Conservation (phyloP, 2,888 invertebrate species). For the Parnassius smintheus region DNA sequence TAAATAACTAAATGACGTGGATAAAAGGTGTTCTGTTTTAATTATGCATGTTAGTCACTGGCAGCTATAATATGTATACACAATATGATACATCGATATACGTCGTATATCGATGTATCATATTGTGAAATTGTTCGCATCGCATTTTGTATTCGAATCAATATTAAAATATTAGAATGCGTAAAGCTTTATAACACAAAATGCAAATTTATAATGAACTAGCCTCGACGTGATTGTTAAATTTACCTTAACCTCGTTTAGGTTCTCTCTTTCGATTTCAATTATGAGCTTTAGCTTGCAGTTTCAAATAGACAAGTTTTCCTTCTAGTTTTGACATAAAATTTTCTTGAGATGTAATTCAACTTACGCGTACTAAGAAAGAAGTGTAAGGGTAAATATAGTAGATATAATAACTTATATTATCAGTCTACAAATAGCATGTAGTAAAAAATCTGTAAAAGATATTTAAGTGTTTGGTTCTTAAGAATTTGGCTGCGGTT, state of each 20-base stretch:
- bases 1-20: neutral
- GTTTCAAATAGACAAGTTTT: slow-evolving; percentile 11
- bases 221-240: slow-evolving; percentile 25
- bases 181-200: slow-evolving; percentile 13
- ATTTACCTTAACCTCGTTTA: slow-evolving; percentile 28
- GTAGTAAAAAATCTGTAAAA: too few relatives aligned
- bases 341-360: neutral
- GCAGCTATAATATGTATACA: neutral
- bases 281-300: slow-evolving; percentile 24
- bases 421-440: too few relatives aligned
- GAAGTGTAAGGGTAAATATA: too few relatives aligned
- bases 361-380: too few relatives aligned
- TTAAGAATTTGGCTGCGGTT: too few relatives aligned
- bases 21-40: neutral
- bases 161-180: slow-evolving; percentile 20
- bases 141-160: slow-evolving; percentile 17
- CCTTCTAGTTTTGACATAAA: slow-evolving; percentile 3
- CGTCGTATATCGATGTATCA: slow-evolving; percentile 8
- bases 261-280: slow-evolving; percentile 27
- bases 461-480: too few relatives aligned
- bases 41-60: slow-evolving; percentile 3
- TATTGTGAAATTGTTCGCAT: slow-evolving; percentile 25
- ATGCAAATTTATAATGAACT: slow-evolving; percentile 26
- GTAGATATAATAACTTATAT: too few relatives aligned
- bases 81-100: too few relatives aligned